These are phyloP conservation scores for Progne subis DNA, from an alignment of 2,113 vertebrate species.

Conservation along the genomic window DNA sequence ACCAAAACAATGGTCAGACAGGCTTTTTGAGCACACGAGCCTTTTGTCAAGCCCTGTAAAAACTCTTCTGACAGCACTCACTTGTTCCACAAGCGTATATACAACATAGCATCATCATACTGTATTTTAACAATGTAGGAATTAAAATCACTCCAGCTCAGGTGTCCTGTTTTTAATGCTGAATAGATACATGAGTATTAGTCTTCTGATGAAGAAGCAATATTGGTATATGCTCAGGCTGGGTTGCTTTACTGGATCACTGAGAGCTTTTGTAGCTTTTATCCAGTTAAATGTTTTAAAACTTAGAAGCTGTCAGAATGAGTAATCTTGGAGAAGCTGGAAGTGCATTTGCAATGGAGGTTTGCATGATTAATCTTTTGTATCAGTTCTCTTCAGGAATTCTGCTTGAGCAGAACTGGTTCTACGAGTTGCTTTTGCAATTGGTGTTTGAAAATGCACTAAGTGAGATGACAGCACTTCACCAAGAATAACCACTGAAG, in stretches of 20 bases:
- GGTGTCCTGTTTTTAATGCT: not conserved
- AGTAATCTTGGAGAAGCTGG: not conserved
- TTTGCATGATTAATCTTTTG: not conserved
- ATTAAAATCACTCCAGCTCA: not conserved
- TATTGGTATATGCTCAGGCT: not conserved
- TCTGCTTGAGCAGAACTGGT: conserved; percentile 3
- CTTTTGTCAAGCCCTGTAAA: not conserved
- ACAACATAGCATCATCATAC: not conserved
- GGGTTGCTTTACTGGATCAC: not conserved
- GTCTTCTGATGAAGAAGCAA: not conserved
- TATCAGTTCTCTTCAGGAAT: conserved; percentile 1
- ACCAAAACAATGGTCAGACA: not conserved
- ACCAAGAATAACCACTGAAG: not conserved
- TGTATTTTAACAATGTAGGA: not conserved
- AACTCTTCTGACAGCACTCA: not conserved
- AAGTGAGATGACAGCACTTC: not conserved
- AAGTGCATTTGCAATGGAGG: not conserved
- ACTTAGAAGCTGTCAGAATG: not conserved
- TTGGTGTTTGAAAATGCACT: not conserved
- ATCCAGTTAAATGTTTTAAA: not conserved
- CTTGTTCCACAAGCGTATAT: not conserved
- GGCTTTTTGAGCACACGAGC: not conserved
- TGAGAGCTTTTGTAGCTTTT: not conserved
- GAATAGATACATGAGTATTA: not conserved
- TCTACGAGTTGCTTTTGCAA: conserved; percentile 2